Base-by-base conservation (phyloP, 1,140 invertebrate species). In the Drosophila orena region DNA sequence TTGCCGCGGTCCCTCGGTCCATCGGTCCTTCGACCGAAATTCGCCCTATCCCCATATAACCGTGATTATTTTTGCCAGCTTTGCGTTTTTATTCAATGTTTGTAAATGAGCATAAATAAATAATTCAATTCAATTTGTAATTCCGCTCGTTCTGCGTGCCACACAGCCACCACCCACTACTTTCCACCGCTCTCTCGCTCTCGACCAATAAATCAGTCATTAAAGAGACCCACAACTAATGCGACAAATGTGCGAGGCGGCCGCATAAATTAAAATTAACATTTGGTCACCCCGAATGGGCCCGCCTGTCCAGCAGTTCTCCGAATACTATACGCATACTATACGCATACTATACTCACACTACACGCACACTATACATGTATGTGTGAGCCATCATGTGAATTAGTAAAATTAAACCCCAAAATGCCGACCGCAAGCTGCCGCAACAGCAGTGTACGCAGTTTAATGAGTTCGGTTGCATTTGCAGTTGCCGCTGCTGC, bases 261-360 rank as follows among this genome's bases (percentile, higher is more conserved):
- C 71, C 76, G 86, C 83, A 86, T 86, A 86, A 86, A 86, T 86
- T 88, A 88, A 86, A 86, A 86, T 86, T 88, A 79, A 83, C 83
- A 86, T 88, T 88, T 66, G 79, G 35, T 76, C 57, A 57, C 69
- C 69, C 57, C 37, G 69, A 62, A 61, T 56, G 53, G 30, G 58
- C 22, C 8, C 15, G 11, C 15, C 17, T 57, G 35, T 52, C 42
- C 38, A 14, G 37, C 14, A 34, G 43, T 55, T 4, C 54, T 7
- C 8, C n/a, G n/a, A 0, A 22, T 22, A 44, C 8, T 20, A 17
- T 4, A 20, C 42, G 17, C 14, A 30, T 27, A 17, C 56, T 20
- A 52, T 20, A 20, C 42, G 17, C 14, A 30, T 27, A 17, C 56
- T 20, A 52, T 20, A n/a, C n/a, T n/a, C n/a, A n/a, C n/a, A 44